Conservation (phyloP, 2,797 vertebrate species). For the Acomys russatus region DNA sequence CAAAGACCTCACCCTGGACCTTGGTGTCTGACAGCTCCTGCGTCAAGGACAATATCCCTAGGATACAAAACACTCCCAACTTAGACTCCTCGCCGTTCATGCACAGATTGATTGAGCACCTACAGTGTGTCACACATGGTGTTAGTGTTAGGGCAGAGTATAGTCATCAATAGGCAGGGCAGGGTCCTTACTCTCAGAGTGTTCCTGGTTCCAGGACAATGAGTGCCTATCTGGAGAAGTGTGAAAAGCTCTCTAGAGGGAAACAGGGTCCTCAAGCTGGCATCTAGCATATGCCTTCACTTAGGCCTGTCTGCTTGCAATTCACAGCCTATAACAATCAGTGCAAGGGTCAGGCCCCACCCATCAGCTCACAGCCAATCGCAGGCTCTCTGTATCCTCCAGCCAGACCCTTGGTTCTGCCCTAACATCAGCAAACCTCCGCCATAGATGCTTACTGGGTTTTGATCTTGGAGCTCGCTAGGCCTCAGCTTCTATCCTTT, state of each 20-base stretch:
- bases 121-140: fast-evolving
- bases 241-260: not conserved
- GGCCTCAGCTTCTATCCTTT: not conserved
- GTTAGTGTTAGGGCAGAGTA: not conserved
- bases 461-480: constrained; percentile 20
- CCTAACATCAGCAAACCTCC: not conserved
- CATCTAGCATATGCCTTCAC: not conserved
- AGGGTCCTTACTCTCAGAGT: not conserved
- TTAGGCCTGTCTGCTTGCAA: not conserved
- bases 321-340: not conserved
- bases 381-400: not conserved
- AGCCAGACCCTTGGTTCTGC: not conserved
- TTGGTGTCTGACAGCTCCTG: not conserved
- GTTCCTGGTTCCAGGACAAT: not conserved
- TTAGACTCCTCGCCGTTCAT: not conserved
- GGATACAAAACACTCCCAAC: not conserved
- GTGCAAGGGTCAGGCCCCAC: not conserved
- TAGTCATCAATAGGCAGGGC: not conserved
- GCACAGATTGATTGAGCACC: not conserved
- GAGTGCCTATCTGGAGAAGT: not conserved
- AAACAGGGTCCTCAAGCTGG: not conserved
- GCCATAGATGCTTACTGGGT: not conserved
- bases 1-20: not conserved
- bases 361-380: not conserved
- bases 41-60: not conserved